These are phyloP conservation scores for Argentina silus DNA, from an alignment of 2,797 vertebrate genomes.

Conservation along the genomic window DNA sequence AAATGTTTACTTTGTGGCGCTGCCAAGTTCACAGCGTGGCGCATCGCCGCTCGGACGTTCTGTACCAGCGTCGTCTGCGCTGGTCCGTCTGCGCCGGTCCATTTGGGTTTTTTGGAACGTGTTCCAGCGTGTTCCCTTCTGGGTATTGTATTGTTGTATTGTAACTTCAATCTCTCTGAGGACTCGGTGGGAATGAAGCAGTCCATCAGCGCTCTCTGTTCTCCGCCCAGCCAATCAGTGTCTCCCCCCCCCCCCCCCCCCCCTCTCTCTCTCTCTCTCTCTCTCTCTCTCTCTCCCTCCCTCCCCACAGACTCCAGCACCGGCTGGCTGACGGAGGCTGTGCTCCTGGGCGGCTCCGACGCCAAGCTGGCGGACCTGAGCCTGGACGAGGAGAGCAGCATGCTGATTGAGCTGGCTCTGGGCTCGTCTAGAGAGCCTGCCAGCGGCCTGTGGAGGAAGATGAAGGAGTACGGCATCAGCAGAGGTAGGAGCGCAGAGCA, in stretches of 20 bases:
- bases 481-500: slow-evolving; percentile 62
- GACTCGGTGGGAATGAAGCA: no score
- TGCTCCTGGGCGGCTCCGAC: slow-evolving; percentile 74
- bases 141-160: no score
- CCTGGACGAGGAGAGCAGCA: slow-evolving; percentile 73
- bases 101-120: no score
- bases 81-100: no score
- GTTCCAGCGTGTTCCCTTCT: no score
- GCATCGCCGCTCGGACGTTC: no score
- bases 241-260: slow-evolving; percentile 13
- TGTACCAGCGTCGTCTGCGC: no score
- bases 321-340: slow-evolving; percentile 77
- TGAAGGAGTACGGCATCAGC: slow-evolving; percentile 80
- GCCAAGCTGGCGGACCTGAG: slow-evolving; percentile 71
- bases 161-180: no score
- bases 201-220: no score
- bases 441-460: slow-evolving; percentile 75
- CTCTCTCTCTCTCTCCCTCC: background rate
- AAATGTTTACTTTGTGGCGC: no score
- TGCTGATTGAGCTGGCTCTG: slow-evolving; percentile 78
- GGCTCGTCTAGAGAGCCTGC: slow-evolving; percentile 76
- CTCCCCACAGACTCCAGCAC: slow-evolving; percentile 67
- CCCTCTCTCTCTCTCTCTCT: background rate
- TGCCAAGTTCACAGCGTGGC: no score
- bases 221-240: no score